phyloP scores from a whole-genome alignment of 2,888 invertebrate genomes.

The Terebella lapidaria region DNA sequence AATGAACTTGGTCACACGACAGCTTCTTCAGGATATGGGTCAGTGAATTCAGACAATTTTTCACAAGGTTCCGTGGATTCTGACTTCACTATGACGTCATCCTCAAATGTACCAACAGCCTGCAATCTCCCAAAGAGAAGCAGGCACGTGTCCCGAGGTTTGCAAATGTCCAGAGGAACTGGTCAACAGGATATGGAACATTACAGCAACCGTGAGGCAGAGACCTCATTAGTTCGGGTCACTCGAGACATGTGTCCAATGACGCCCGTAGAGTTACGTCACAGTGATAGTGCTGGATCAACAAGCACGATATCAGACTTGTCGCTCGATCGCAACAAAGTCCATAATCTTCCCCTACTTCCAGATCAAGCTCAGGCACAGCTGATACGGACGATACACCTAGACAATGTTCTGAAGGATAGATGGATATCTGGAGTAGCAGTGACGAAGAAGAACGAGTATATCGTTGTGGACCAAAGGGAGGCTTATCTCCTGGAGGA shows the following conservation, averaged over 20 bases:
- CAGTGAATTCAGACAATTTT: no score
- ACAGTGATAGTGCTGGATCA: neutral
- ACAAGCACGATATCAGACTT: no score
- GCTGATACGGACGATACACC: constrained; percentile 12
- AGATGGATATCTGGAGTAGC: constrained; percentile 22
- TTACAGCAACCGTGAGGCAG: neutral
- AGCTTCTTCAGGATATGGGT: neutral
- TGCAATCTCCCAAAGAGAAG: neutral
- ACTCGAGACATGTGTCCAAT: no score
- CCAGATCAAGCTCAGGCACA: constrained; percentile 1
- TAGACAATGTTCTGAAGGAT: constrained; percentile 16
- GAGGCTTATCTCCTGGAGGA: constrained; percentile 18
- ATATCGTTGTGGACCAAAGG: constrained; percentile 17
- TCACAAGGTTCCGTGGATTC: no score
- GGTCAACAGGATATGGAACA: no score
- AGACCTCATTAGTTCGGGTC: neutral
- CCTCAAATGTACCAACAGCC: neutral
- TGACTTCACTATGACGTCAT: neutral
- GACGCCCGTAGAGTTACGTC: neutral
- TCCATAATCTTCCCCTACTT: neutral
- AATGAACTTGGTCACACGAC: neutral
- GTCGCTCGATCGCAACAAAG: neutral
- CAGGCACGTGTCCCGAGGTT: neutral
- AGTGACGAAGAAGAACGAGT: constrained; percentile 15
- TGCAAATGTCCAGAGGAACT: neutral